A percentile compares a stretch with the other conserved stretches of the same genome.
These are phyloP conservation scores for Azemiops feae DNA, from an alignment of 2,113 vertebrate species.

Conservation along the genomic window DNA sequence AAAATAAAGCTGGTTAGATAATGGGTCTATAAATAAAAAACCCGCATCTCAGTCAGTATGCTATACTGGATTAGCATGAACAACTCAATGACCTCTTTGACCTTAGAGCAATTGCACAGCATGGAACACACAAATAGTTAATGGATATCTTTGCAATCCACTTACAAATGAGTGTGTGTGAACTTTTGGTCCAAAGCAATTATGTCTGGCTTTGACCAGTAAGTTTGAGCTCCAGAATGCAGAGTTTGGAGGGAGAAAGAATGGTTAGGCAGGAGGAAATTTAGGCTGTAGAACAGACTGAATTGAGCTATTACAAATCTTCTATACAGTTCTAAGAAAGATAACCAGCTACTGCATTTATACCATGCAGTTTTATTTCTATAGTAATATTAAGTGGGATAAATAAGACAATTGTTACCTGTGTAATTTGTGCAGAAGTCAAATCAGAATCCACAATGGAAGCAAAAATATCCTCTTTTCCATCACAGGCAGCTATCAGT, in stretches of 20 bases:
- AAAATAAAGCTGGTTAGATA: not conserved
- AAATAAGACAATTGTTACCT: constrained; percentile 73
- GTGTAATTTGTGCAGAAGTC: constrained; percentile 72
- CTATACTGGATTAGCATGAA: not conserved
- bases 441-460: constrained; percentile 79
- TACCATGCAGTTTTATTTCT: constrained; percentile 7
- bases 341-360: not conserved
- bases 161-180: not conserved
- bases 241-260: not conserved
- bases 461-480: constrained; percentile 80
- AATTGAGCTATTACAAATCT: not conserved
- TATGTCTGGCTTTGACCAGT: not conserved
- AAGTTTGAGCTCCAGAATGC: not conserved
- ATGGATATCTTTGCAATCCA: not conserved
- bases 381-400: constrained; percentile 4
- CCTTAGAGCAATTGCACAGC: not conserved
- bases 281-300: not conserved
- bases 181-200: not conserved
- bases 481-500: constrained; percentile 84
- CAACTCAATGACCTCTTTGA: not conserved
- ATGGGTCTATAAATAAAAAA: not conserved
- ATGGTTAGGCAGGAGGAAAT: not conserved
- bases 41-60: not conserved
- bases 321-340: not conserved
- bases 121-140: not conserved